Base-by-base conservation (phyloP, 2,888 invertebrate genomes). In the Machimus atricapillus region DNA sequence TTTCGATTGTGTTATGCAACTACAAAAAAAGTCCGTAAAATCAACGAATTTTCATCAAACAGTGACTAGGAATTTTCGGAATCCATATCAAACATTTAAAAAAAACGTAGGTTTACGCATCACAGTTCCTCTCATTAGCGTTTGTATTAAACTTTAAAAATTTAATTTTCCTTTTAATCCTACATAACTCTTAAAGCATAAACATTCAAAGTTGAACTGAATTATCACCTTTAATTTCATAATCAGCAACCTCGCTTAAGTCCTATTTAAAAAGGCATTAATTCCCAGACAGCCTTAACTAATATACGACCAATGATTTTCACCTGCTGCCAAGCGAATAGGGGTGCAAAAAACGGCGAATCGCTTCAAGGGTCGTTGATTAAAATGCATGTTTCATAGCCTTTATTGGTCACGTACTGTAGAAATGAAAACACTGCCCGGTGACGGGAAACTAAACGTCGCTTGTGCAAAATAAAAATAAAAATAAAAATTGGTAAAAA, bases 351-450 rank as follows among this genome's bases (percentile, higher is more conserved):
- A 76, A 76, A 37, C 7, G 19, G 66, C 23, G 40, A 78, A 52
- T 81, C 31, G 31, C 81, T 56, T 43, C 46, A 52, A 81, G 81
- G 46, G 46, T 52, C 81, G 31, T 81, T 81, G 52, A 81, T 81
- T 81, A 81, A 81, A 81, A 81, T 81, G 46, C 81, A 56, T 81
- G 81, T 81, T 78, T 81, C 81, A 81, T 56, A 31, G 81, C 46
- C 27, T 56, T 81, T 52, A 81, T 81, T 81, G 81, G 81, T 81
- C 81, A 81, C 81, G 81, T 81, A 52, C 56, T 19, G n/a, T 31
- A 56, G 56, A 81, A 81, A n/a, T 81, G 81, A 81, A 81, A 81
- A 81, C 81, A 81, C 31, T 52, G 27, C 27, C 81, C 27, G 66
- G 12, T 2, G 12, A 3, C 66, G 66, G 66, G 27, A 81, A 81